Evolutionary conservation across 2,888 invertebrate genomes (phyloP), one percentile per base, ranked within the genome.

Genomic region (Drepanosiphum platanoidis): DNA sequence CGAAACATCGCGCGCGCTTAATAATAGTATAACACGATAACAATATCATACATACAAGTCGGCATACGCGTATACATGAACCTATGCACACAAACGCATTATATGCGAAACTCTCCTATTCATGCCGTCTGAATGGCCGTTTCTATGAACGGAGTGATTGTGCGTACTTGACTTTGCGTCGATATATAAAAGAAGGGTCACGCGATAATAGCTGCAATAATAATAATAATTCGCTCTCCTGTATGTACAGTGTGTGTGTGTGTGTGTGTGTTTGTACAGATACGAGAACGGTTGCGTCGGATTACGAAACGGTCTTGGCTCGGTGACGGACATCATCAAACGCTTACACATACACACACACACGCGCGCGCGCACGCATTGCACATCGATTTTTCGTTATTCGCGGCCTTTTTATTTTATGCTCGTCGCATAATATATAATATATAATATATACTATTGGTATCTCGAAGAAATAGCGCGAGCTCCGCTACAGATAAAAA

Each of bases 161-260:
- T 27, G 27, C 64, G 64, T 66, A 32, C 66, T 66, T 32, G 66
- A 66, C 66, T 66, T 66, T 32, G 15, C 32, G 32, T 32, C 13
- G 32, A 13, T 13, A 18, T 32, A 66, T 27, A 61, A 61, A 61
- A 66, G 66, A 66, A 66, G 66, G 66, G 66, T 66, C 66, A 66
- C 66, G 32, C 15, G 32, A 66, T 66, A 66, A 66, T 66, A 66
- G 32, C 32, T 1, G 18, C 32, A 52, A 52, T 22, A 52, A 8
- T 18, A 7, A 32, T 30, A 5, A 66, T 66, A 32, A 34, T 66
- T 66, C 32, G 30, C 18, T 52, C 52, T 52, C 1, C 52, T 7
- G 52, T 52, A 5, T 8, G 15, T n/a, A n/a, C n/a, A 3, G n/a
- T 2, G 66, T 15, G 9, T 3, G 64, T 64, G 64, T 32, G 30